Evolutionary conservation across 2,797 vertebrate species (phyloP).

Genomic region (Rhinogobio ventralis): DNA sequence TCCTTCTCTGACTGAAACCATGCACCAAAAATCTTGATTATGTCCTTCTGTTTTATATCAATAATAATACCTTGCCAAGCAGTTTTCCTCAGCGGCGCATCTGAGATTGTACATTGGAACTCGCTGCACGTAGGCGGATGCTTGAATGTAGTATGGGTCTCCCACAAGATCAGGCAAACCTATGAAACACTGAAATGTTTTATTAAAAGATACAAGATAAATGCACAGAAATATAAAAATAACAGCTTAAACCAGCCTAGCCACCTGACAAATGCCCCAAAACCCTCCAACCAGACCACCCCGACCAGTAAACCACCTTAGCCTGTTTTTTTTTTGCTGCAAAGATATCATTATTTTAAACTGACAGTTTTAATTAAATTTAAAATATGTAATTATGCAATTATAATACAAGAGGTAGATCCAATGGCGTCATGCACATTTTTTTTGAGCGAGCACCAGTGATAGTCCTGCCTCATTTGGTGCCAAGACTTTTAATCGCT

Average conservation of each 20-base stretch:
- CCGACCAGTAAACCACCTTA: not conserved
- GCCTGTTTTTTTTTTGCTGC: not conserved
- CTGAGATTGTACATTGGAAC: conserved; percentile 96
- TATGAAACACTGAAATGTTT: conserved; percentile 66
- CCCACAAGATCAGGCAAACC: conserved; percentile 96
- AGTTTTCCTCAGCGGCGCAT: conserved; percentile 97
- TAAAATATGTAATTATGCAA: not conserved
- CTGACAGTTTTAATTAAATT: not conserved
- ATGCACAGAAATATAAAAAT: not conserved
- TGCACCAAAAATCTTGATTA: conserved; percentile 13
- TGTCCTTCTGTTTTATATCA: conserved; percentile 6
- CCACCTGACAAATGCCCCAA: not conserved
- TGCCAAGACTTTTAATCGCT: not conserved
- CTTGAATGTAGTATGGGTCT: conserved; percentile 96
- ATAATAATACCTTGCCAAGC: conserved; percentile 88
- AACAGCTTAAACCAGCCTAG: not conserved
- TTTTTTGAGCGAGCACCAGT: not conserved
- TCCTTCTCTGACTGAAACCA: not conserved
- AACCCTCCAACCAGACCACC: not conserved
- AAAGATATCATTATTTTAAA: conserved; percentile 12
- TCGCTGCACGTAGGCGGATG: conserved; percentile 92
- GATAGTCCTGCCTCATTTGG: not conserved
- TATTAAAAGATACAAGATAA: conserved; percentile 21
- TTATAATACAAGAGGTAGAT: not conserved
- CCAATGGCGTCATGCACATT: not conserved